Evolutionary conservation across 2,888 invertebrate species (phyloP).

Genomic region (Andrena haemorrhoa): DNA sequence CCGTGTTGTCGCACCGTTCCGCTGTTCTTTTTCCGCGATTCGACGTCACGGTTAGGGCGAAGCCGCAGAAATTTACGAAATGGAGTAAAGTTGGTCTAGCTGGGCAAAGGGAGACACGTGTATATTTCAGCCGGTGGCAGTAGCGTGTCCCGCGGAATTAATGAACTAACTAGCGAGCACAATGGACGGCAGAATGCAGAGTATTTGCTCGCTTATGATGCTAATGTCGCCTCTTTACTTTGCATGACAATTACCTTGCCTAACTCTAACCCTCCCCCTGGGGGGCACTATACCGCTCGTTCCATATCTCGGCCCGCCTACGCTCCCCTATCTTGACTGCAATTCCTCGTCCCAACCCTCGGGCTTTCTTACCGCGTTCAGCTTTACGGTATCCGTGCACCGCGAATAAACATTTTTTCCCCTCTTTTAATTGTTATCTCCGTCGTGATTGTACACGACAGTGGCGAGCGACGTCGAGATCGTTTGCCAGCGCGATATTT

Average conservation of each 20-base stretch:
- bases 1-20: not conserved
- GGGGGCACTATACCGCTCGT: conserved; percentile 57
- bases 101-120: conserved; percentile 43
- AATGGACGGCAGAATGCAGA: conserved; percentile 78
- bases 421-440: not conserved
- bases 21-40: not conserved
- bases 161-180: conserved; percentile 82
- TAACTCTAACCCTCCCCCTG: conserved; percentile 54
- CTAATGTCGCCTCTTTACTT: conserved; percentile 82
- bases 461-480: not conserved
- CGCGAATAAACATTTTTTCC: not conserved
- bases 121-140: conserved; percentile 45
- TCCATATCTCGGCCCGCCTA: conserved; percentile 48
- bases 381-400: conserved; percentile 8
- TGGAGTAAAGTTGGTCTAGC: conserved; percentile 1
- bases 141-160: conserved; percentile 74
- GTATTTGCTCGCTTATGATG: conserved; percentile 83
- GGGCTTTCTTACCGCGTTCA: conserved; percentile 32
- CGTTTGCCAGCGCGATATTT: not conserved
- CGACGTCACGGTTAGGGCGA: not conserved
- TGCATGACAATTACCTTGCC: conserved; percentile 82
- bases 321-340: conserved; percentile 38
- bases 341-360: conserved; percentile 35
- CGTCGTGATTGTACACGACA: not conserved
- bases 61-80: not conserved